Evolutionary conservation across 2,888 invertebrate species (phyloP).

Genomic region (Agrypnus murinus): DNA sequence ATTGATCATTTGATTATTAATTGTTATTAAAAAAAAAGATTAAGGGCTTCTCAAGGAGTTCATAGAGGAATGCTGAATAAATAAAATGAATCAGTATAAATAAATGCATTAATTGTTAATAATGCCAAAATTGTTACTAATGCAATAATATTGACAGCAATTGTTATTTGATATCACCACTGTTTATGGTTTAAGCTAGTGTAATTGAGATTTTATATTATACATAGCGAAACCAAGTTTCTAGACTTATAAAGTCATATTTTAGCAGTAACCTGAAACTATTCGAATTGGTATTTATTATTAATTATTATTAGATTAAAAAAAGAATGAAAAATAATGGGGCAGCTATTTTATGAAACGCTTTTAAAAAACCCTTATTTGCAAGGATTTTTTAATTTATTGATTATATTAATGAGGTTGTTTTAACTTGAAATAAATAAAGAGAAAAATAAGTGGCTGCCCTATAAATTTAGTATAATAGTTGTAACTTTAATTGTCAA

Average conservation of each 20-base stretch:
- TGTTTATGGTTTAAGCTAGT: slow-evolving; percentile 59
- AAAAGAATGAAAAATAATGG: no score
- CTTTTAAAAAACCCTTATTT: neutral
- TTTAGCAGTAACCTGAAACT: slow-evolving; percentile 54
- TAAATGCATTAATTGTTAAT: slow-evolving; percentile 62
- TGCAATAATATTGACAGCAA: slow-evolving; percentile 66
- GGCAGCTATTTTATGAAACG: slow-evolving; percentile 28
- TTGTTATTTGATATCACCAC: slow-evolving; percentile 66
- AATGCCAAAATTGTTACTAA: slow-evolving; percentile 64
- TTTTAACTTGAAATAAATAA: no score
- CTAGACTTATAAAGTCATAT: slow-evolving; percentile 58
- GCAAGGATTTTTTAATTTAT: slow-evolving; percentile 21
- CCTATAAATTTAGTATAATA: slow-evolving; percentile 46
- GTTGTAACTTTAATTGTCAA: slow-evolving; percentile 57
- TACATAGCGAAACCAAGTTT: slow-evolving; percentile 58
- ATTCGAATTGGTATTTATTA: slow-evolving; percentile 54
- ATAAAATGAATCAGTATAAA: slow-evolving; percentile 34
- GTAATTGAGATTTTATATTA: slow-evolving; percentile 58
- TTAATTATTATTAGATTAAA: no score
- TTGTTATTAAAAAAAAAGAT: no score
- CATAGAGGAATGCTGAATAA: slow-evolving; percentile 25
- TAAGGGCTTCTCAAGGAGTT: neutral
- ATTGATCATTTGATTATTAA: no score
- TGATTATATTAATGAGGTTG: slow-evolving; percentile 18
- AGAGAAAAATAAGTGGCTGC: slow-evolving; percentile 39